These are phyloP conservation scores for Zosterops hypoxanthus DNA, from an alignment of 2,113 vertebrate species.

Conservation along the genomic window DNA sequence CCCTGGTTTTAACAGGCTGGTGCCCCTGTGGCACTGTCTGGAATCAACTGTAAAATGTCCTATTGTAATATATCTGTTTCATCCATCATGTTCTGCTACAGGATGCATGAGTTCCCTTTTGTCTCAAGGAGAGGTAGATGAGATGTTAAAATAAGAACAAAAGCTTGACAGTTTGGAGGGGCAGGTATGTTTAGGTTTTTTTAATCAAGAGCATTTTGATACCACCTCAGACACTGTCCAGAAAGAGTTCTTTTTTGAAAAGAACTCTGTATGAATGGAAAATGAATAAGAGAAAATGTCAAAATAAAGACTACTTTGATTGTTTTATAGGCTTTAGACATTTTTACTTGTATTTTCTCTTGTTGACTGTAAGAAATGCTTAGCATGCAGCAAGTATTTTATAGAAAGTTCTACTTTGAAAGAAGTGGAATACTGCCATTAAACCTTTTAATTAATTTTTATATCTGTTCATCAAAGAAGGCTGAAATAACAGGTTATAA, in stretches of 20 bases:
- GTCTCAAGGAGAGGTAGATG: not conserved
- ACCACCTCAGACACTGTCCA: not conserved
- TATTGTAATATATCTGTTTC: not conserved
- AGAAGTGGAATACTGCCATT: slow-evolving; percentile 13
- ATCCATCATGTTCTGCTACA: not conserved
- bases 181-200: not conserved
- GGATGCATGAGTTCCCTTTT: not conserved
- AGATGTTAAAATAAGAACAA: not conserved
- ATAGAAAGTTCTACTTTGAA: not conserved
- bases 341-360: not conserved
- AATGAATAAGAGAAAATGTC: not conserved
- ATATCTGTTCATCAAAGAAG: slow-evolving; percentile 22
- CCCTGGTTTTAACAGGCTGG: not conserved
- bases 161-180: not conserved
- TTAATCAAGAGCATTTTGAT: not conserved
- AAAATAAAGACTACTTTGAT: not conserved
- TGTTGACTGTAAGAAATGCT: not conserved
- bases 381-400: not conserved
- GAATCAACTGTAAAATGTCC: not conserved
- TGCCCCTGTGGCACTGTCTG: not conserved
- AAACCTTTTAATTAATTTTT: slow-evolving; percentile 19
- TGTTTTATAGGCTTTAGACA: not conserved
- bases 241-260: not conserved
- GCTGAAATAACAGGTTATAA: slow-evolving; percentile 10
- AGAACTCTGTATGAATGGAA: not conserved